Conservation (phyloP, 2,113 vertebrate species). For the Gymnocephalus cernua region DNA sequence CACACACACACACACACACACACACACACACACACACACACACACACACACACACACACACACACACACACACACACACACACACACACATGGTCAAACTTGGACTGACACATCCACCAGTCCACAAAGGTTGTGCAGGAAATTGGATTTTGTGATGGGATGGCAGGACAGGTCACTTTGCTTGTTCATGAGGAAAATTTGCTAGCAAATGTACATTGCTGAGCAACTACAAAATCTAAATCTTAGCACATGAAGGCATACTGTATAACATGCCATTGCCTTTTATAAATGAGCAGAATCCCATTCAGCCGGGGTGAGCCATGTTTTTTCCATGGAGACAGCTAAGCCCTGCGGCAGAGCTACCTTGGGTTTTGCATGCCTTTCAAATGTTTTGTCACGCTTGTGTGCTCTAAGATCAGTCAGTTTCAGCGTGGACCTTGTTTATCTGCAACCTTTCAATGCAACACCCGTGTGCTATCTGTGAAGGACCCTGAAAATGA, state of each 20-base stretch:
- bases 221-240: background rate
- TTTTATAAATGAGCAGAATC: background rate
- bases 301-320: background rate
- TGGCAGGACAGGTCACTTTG: background rate
- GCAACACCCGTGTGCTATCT: background rate
- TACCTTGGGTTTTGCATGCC: background rate
- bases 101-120: background rate
- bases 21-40: background rate
- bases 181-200: conserved; percentile 35
- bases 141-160: conserved; percentile 18
- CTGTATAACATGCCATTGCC: background rate
- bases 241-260: background rate
- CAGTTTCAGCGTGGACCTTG: background rate
- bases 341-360: background rate
- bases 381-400: background rate
- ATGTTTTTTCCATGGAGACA: background rate
- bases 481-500: background rate
- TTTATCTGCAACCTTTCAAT: background rate
- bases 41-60: background rate
- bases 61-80: background rate
- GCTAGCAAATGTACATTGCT: background rate
- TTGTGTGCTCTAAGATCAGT: background rate
- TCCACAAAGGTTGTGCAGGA: background rate
- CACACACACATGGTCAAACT: background rate
- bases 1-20: background rate